Evolutionary conservation across 2,888 invertebrate species (phyloP).

Genomic region (Drosophila nr. perissopoda): DNA sequence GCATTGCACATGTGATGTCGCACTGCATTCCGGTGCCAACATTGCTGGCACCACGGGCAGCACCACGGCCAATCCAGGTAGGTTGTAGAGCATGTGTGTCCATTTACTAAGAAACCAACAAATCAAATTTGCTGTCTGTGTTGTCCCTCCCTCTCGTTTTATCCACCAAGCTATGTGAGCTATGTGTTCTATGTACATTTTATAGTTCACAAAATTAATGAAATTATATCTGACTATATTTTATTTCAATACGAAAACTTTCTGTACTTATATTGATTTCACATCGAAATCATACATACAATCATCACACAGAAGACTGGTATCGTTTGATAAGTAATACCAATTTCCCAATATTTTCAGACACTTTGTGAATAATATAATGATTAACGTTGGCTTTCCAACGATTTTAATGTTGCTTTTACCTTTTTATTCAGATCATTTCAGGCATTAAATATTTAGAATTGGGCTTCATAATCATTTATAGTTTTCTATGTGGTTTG

Average conservation of each 20-base stretch:
- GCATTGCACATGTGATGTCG: conserved; percentile 83
- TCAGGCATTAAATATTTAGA: conserved; percentile 1
- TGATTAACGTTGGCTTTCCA: conserved; percentile 26
- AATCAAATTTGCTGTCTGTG: conserved; percentile 25
- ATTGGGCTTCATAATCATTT: neutral
- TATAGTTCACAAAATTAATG: conserved; percentile 35
- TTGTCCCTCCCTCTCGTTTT: conserved; percentile 24
- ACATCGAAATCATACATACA: neutral
- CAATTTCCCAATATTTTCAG: neutral
- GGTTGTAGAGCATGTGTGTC: conserved; percentile 84
- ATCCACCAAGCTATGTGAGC: conserved; percentile 31
- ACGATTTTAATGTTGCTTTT: conserved; percentile 28
- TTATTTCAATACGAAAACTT: neutral
- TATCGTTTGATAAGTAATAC: neutral
- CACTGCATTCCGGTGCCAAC: conserved; percentile 67
- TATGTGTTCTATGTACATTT: conserved; percentile 30
- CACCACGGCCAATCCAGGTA: conserved; percentile 81
- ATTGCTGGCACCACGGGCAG: conserved; percentile 49
- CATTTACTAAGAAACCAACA: neutral
- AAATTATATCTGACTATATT: conserved; percentile 1
- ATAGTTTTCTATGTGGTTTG: neutral
- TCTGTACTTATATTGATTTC: neutral
- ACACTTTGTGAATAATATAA: conserved; percentile 46
- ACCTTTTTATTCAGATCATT: conserved; percentile 16
- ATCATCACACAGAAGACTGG: neutral